Percentiles rank a stretch among this genome's conserved stretches.
Conservation (phyloP, 2,797 vertebrate genomes). For the Lepilemur ruficaudatus region DNA sequence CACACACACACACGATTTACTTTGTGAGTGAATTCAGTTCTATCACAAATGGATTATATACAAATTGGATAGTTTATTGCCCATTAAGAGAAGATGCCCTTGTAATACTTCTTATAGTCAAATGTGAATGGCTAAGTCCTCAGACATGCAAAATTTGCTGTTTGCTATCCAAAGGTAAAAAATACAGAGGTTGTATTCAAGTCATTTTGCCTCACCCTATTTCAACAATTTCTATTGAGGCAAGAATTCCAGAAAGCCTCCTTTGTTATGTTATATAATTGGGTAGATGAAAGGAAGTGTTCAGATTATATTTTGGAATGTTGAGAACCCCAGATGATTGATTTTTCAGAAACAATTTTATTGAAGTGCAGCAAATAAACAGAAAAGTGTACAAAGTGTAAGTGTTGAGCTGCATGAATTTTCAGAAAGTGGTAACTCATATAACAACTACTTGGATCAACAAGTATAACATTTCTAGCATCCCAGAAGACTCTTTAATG, state of each 20-base stretch:
- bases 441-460: background rate
- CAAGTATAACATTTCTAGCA: background rate
- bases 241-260: background rate
- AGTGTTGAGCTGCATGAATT: background rate
- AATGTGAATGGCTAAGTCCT: background rate
- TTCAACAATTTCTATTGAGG: background rate
- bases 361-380: background rate
- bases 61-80: background rate
- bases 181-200: background rate
- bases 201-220: constrained; percentile 11
- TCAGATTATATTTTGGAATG: background rate
- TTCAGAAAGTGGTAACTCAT: background rate
- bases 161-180: background rate
- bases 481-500: background rate
- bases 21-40: constrained; percentile 37
- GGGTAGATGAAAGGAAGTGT: constrained; percentile 11
- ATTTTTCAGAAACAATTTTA: constrained; percentile 3
- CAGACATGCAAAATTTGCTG: background rate
- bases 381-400: background rate
- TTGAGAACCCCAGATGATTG: background rate
- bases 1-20: background rate
- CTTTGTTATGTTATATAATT: constrained; percentile 18
- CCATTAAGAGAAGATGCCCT: fast-evolving
- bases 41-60: constrained; percentile 21
- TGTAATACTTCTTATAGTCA: background rate